Conservation (phyloP, 2,113 vertebrate species). For the Cettia cetti region DNA sequence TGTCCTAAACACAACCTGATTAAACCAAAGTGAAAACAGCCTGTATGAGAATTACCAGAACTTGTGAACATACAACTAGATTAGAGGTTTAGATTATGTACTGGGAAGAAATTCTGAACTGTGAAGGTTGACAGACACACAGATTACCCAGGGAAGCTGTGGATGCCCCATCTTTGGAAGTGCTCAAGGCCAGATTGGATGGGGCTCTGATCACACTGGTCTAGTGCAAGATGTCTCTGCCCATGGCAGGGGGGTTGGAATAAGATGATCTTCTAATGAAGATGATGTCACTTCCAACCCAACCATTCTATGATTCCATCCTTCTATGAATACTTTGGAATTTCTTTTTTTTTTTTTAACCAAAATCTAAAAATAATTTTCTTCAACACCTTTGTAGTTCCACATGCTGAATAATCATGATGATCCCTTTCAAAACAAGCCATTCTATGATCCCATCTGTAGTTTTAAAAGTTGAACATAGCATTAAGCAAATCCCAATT, state of each 20-base stretch:
- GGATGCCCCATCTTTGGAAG: background rate
- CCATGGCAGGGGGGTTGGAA: background rate
- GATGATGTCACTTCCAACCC: background rate
- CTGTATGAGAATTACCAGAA: background rate
- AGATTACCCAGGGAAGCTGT: background rate
- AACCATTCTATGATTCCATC: background rate
- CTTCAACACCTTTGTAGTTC: background rate
- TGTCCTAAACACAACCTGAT: background rate
- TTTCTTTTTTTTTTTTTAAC: background rate
- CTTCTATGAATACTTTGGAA: background rate
- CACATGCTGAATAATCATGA: background rate
- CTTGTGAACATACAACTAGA: background rate
- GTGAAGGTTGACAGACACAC: background rate
- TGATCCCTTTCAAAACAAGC: background rate
- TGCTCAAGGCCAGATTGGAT: background rate
- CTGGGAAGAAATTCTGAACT: background rate
- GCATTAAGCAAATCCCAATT: background rate
- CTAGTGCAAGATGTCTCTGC: background rate
- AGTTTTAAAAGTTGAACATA: background rate
- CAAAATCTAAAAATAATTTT: background rate
- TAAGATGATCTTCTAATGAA: background rate
- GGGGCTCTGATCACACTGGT: background rate
- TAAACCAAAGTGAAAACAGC: background rate
- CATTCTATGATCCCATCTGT: background rate
- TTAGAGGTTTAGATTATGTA: background rate